These are phyloP conservation scores for Alligator mississippiensis DNA, from an alignment of 2,113 vertebrate genomes.

Conservation along the genomic window DNA sequence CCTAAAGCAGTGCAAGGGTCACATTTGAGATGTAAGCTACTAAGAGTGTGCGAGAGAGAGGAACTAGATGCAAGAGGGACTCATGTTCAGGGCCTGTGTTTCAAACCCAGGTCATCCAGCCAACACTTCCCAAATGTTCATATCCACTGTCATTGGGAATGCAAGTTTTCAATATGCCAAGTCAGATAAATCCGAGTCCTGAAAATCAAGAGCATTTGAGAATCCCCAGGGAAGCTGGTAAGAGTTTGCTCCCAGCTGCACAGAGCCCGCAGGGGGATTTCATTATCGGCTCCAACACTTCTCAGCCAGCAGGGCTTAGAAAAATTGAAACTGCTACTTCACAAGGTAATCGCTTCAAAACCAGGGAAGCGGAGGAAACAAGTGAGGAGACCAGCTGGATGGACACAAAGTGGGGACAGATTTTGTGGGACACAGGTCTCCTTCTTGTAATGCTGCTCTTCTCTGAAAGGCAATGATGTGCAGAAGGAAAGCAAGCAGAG, in stretches of 20 bases:
- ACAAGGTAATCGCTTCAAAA: not conserved
- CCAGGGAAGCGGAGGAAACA: not conserved
- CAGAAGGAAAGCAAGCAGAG: not conserved
- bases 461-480: not conserved
- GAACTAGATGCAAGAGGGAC: fast-evolving
- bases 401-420: not conserved
- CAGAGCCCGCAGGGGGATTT: not conserved
- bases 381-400: not conserved
- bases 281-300: not conserved
- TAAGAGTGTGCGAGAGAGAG: fast-evolving
- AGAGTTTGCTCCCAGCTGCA: fast-evolving
- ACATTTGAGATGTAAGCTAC: fast-evolving
- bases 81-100: not conserved
- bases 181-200: not conserved
- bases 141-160: not conserved
- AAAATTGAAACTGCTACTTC: not conserved
- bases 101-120: not conserved
- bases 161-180: not conserved
- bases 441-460: not conserved
- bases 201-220: not conserved
- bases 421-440: not conserved
- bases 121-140: not conserved
- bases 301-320: not conserved
- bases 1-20: not conserved
- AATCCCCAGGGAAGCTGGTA: not conserved